These are phyloP conservation scores for Myrmophylax atrothorax DNA, from an alignment of 2,113 vertebrate genomes.

Conservation along the genomic window DNA sequence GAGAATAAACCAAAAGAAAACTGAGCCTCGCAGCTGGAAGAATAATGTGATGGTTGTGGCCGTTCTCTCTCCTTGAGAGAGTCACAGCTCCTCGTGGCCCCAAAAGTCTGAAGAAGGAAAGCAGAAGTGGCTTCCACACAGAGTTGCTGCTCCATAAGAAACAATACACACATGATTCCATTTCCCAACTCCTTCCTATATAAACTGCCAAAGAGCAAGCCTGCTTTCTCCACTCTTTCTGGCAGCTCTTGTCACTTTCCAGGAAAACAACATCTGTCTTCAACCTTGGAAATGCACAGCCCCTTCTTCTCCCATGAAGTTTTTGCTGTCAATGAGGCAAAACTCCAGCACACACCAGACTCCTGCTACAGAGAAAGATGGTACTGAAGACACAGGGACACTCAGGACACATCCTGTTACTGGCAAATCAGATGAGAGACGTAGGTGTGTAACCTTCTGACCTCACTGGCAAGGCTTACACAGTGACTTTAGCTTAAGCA, in stretches of 20 bases:
- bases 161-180: neutral
- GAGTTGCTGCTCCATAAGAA: neutral
- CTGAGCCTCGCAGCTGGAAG: neutral
- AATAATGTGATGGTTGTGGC: accelerated
- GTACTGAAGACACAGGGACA: neutral
- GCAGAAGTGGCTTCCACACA: conserved; percentile 8
- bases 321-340: neutral
- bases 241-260: neutral
- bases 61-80: neutral
- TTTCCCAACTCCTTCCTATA: neutral
- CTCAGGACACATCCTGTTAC: neutral
- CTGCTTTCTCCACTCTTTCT: neutral
- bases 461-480: neutral
- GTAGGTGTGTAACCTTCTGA: neutral
- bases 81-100: neutral
- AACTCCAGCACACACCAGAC: neutral
- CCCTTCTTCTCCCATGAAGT: neutral
- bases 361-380: neutral
- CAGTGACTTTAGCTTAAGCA: neutral
- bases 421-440: neutral
- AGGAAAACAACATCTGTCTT: neutral
- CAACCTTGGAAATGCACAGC: neutral
- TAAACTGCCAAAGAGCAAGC: neutral
- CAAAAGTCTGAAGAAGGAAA: neutral
- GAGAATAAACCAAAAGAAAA: neutral